A percentile compares a stretch with the other conserved stretches of the same genome.
These are phyloP conservation scores for Rhinichthys osculus DNA, from an alignment of 2,797 vertebrate species.

Conservation along the genomic window DNA sequence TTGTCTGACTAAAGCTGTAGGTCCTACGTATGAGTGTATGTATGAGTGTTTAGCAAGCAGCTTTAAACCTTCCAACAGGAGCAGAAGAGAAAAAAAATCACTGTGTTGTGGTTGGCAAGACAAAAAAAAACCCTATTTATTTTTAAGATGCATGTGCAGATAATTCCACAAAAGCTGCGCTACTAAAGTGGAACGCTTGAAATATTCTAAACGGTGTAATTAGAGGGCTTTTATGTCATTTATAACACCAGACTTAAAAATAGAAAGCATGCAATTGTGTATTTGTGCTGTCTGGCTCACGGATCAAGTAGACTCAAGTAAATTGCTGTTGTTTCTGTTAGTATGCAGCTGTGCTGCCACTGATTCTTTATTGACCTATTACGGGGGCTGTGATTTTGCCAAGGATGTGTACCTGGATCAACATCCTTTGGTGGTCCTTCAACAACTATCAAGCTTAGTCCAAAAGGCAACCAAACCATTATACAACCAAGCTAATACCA, in stretches of 20 bases:
- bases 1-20: slow-evolving; percentile 1
- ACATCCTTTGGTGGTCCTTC: background rate
- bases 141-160: slow-evolving; percentile 69
- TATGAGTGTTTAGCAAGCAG: background rate
- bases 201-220: slow-evolving; percentile 68
- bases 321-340: slow-evolving; percentile 42
- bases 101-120: slow-evolving; percentile 64
- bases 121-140: slow-evolving; percentile 62
- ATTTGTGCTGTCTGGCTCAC: slow-evolving; percentile 49
- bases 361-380: slow-evolving; percentile 34
- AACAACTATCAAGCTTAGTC: background rate
- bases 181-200: slow-evolving; percentile 67
- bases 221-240: slow-evolving; percentile 62
- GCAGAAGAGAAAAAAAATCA: background rate
- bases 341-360: slow-evolving; percentile 21
- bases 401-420: slow-evolving; percentile 2
- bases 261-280: slow-evolving; percentile 52
- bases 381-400: background rate
- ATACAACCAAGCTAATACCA: background rate
- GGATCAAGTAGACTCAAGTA: slow-evolving; percentile 30
- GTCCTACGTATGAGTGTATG: background rate
- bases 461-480: background rate
- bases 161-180: slow-evolving; percentile 68
- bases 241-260: slow-evolving; percentile 64
- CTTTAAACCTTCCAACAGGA: slow-evolving; percentile 12